Evolutionary conservation across 2,113 vertebrate genomes (phyloP), one percentile per base, ranked within the genome.

Genomic region (Perccottus glenii): DNA sequence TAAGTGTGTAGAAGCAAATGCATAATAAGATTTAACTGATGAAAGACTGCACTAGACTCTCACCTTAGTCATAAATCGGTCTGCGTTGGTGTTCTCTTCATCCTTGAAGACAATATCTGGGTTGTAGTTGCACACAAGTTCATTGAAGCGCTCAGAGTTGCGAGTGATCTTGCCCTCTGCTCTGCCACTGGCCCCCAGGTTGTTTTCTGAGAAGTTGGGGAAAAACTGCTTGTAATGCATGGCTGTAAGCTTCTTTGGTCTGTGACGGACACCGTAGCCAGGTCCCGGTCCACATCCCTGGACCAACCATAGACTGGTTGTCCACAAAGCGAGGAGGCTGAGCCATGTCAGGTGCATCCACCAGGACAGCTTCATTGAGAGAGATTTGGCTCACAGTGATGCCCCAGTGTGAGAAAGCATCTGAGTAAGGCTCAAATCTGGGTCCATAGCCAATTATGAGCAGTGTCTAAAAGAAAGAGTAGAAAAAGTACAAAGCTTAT

Each of bases 61-160:
- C 92, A 98, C 96, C 97, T 98, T 96, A 76, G 95, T 98, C 97
- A 98, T 98, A 85, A 99, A 95, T 66, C 96, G 93, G 87, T 99
- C 97, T 3, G 97, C 96, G 44, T 95, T 95, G 27, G 96, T 98
- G 89, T 96, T 96, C 91, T 99, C 97, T 88, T 99, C 97, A 90
- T 99, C 96, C 89, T 99, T 99, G 93, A 99, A 99, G 86, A 97
- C 94, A 89, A 99, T 96, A 92, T 99, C 96, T 15, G 97, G 94
- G 82, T 99, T 99, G 93, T 98, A 99, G 93, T 99, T 99, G 89
- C 96, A 96, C 80, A 95, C 95, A 57, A 99, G 95, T 48, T 96
- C 94, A 83, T 96, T 97, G 93, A 99, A 99, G 85, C 94, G 95
- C 85, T 97, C 95, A 0, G 96, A 96, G 89, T 90, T 94, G 74